A percentile compares a stretch with the other conserved stretches of the same genome.
These are phyloP conservation scores for Cataglyphis rosenhaueri DNA, from an alignment of 2,888 invertebrate species.

Conservation along the genomic window DNA sequence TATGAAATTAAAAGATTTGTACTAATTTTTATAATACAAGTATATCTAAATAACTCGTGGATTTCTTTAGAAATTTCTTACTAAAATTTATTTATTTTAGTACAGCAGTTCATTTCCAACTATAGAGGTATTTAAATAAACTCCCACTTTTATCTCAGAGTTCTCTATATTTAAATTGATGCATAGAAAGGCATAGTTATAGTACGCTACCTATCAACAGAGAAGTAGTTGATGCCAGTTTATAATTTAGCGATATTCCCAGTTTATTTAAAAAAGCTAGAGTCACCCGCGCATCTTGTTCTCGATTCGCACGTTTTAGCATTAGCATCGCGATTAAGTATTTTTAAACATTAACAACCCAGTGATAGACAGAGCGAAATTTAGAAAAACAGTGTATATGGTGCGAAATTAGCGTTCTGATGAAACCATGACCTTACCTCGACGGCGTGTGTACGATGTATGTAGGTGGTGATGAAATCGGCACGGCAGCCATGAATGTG, in stretches of 20 bases:
- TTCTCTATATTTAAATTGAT: neutral
- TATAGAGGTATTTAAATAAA: constrained; percentile 17
- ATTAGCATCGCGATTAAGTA: neutral
- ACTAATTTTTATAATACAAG: neutral
- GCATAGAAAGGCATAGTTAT: constrained; percentile 14
- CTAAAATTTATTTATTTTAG: constrained; percentile 16
- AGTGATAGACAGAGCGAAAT: constrained; percentile 75
- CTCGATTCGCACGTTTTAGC: constrained; percentile 3
- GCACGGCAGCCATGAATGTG: constrained; percentile 87
- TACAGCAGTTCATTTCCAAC: neutral
- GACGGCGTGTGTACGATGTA: constrained; percentile 78
- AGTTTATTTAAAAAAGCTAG: constrained; percentile 2
- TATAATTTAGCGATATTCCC: constrained; percentile 4
- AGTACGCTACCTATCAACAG: neutral
- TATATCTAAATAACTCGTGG: neutral
- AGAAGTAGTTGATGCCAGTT: constrained; percentile 17
- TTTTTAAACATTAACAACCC: constrained; percentile 74
- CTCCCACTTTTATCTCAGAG: neutral
- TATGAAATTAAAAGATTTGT: neutral
- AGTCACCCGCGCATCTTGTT: neutral
- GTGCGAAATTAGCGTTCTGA: constrained; percentile 77
- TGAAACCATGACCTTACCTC: constrained; percentile 75
- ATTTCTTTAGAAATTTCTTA: neutral
- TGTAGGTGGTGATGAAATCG: constrained; percentile 85
- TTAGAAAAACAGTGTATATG: constrained; percentile 72